Evolutionary conservation across 2,113 vertebrate species (phyloP).

Genomic region (Dissostichus mawsoni): DNA sequence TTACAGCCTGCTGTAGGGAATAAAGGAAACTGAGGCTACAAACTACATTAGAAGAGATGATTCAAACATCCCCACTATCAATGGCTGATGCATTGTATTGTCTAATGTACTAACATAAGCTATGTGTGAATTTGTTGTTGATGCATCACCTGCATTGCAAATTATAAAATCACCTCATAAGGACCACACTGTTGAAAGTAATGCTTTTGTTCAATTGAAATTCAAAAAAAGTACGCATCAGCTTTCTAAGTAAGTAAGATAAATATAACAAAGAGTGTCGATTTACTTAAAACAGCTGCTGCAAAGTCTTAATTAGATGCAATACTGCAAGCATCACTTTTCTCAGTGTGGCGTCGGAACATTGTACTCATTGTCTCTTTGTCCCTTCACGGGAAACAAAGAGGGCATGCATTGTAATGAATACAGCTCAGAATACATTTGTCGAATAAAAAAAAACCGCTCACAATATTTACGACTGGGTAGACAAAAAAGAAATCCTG

Average conservation of each 20-base stretch:
- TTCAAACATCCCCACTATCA: slow-evolving; percentile 56
- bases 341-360: slow-evolving; percentile 66
- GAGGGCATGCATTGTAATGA: slow-evolving; percentile 59
- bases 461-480: slow-evolving; percentile 47
- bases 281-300: slow-evolving; percentile 48
- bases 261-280: slow-evolving; percentile 18
- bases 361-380: slow-evolving; percentile 69
- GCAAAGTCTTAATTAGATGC: slow-evolving; percentile 39
- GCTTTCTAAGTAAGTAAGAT: slow-evolving; percentile 42
- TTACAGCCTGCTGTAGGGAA: slow-evolving; percentile 6
- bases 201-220: slow-evolving; percentile 49
- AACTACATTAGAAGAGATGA: slow-evolving; percentile 26
- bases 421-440: slow-evolving; percentile 84
- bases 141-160: slow-evolving; percentile 71
- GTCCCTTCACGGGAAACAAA: slow-evolving; percentile 67
- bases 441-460: slow-evolving; percentile 52
- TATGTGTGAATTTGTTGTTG: slow-evolving; percentile 73
- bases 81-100: slow-evolving; percentile 72
- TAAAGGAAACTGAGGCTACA: slow-evolving; percentile 29
- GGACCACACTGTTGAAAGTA: slow-evolving; percentile 70
- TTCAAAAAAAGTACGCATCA: slow-evolving; percentile 55
- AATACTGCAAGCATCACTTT: slow-evolving; percentile 58
- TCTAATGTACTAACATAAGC: slow-evolving; percentile 78
- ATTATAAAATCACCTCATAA: slow-evolving; percentile 70
- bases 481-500: slow-evolving; percentile 37